phyloP scores from a whole-genome alignment of 2,888 invertebrate species.

The Eudasyphora cyanicolor region DNA sequence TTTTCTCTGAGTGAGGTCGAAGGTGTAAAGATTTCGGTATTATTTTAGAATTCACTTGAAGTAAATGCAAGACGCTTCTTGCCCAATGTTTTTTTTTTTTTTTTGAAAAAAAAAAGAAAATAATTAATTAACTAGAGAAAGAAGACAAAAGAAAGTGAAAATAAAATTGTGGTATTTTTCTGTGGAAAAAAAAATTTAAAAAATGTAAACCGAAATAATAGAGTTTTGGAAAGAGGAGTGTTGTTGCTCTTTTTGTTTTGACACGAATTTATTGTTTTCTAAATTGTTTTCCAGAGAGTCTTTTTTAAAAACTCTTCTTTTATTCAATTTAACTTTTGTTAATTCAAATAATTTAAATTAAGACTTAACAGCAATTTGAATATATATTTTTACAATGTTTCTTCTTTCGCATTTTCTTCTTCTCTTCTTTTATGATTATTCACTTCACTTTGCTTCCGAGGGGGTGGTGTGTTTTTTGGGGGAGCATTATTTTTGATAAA shows the following conservation, averaged over 20 bases:
- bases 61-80: conserved; percentile 28
- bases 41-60: too few species aligned
- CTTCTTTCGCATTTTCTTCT: background rate
- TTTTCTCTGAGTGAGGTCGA: too few species aligned
- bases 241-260: background rate
- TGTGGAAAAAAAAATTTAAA: too few species aligned
- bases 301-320: background rate
- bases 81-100: background rate
- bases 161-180: too few species aligned
- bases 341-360: background rate
- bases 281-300: background rate
- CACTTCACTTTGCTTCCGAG: too few species aligned
- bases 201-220: too few species aligned
- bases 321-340: background rate
- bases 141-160: too few species aligned
- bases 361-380: background rate
- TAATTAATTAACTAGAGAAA: background rate
- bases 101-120: background rate
- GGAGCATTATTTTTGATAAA: background rate
- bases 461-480: too few species aligned
- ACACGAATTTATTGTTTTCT: background rate
- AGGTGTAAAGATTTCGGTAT: too few species aligned
- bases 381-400: background rate
- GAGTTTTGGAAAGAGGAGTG: background rate
- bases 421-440: too few species aligned